Percentiles rank a stretch among this genome's conserved stretches.
These are phyloP conservation scores for Tiliacea citrago DNA, from an alignment of 2,888 invertebrate genomes.

Conservation along the genomic window DNA sequence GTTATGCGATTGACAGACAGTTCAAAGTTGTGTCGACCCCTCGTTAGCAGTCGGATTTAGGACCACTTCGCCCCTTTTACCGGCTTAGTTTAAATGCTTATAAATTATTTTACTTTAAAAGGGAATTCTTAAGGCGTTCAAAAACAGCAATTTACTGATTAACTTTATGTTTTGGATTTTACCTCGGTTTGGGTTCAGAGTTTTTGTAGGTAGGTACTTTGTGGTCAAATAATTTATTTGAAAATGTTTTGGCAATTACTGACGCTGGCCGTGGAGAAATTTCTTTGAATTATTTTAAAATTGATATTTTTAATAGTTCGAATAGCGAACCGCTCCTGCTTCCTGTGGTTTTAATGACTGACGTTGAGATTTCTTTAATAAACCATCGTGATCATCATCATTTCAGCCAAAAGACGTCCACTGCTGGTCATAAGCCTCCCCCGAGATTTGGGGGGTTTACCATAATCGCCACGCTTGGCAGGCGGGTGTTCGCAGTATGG, in stretches of 20 bases:
- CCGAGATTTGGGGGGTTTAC: no score
- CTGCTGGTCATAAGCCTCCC: no score
- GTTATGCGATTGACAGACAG: constrained; percentile 47
- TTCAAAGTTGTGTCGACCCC: constrained; percentile 48
- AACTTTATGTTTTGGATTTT: constrained; percentile 19
- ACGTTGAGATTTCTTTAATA: no score
- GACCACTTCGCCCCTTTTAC: constrained; percentile 48
- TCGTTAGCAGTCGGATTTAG: constrained; percentile 46
- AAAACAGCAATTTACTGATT: constrained; percentile 50
- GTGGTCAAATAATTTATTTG: not conserved
- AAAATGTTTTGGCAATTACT: not conserved
- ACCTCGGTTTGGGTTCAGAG: not conserved
- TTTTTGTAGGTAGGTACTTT: not conserved
- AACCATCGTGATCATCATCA: no score
- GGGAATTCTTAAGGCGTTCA: constrained; percentile 43
- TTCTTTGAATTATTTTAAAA: not conserved
- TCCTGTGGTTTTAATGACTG: no score
- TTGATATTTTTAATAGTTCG: no score
- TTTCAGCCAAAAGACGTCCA: no score
- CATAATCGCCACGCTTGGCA: no score
- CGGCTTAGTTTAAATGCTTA: constrained; percentile 61
- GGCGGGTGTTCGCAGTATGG: no score
- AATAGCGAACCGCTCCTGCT: no score
- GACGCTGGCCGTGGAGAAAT: not conserved
- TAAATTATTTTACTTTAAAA: constrained; percentile 56